These are phyloP conservation scores for Tiliqua scincoides DNA, from an alignment of 2,113 vertebrate species.

Conservation along the genomic window DNA sequence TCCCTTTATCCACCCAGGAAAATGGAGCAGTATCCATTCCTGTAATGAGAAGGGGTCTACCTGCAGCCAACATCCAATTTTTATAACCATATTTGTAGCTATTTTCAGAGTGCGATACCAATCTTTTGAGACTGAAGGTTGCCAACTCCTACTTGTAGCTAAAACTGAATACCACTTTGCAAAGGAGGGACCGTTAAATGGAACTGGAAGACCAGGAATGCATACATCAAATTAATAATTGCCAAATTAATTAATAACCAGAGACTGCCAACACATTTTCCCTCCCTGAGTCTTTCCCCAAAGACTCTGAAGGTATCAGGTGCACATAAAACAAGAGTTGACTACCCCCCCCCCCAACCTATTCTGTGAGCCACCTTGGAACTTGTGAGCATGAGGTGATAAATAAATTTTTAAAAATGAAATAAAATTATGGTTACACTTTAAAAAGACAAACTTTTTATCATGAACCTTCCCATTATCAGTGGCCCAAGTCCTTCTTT, in stretches of 20 bases:
- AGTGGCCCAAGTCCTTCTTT: neutral
- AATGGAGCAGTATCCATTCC: neutral
- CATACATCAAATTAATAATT: neutral
- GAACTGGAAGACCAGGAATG: too few species aligned
- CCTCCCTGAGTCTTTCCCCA: neutral
- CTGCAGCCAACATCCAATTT: neutral
- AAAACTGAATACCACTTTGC: neutral
- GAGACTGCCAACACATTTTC: neutral
- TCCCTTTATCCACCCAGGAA: neutral
- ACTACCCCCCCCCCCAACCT: too few species aligned
- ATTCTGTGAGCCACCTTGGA: neutral
- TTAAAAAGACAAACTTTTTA: too few species aligned
- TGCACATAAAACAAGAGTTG: neutral
- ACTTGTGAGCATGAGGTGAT: too few species aligned
- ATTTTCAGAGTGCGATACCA: too few species aligned
- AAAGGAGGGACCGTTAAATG: neutral
- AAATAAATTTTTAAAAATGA: too few species aligned
- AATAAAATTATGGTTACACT: too few species aligned
- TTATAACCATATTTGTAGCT: neutral
- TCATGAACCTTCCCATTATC: neutral
- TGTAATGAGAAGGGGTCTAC: neutral
- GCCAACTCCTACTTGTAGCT: too few species aligned
- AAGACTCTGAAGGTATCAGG: neutral
- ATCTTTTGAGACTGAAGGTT: too few species aligned
- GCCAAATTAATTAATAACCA: too few species aligned